Percentiles rank a stretch among this genome's conserved stretches.
These are phyloP conservation scores for Drosophila nr. medialis DNA, from an alignment of 2,888 invertebrate species.

Conservation along the genomic window DNA sequence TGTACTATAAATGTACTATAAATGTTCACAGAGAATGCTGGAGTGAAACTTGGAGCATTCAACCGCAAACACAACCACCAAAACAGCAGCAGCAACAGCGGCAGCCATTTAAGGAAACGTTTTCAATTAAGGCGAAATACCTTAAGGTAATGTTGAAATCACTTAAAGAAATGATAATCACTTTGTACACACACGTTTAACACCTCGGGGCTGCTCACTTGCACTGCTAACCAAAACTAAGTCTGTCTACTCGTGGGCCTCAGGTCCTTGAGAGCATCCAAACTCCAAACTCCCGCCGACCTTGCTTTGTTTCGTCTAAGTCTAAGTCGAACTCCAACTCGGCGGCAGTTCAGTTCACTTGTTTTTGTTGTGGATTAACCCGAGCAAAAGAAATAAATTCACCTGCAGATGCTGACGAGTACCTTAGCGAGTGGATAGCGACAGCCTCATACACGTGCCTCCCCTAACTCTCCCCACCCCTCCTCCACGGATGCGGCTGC, in stretches of 20 bases:
- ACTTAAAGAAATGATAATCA: slow-evolving; percentile 82
- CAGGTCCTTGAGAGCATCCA: slow-evolving; percentile 25
- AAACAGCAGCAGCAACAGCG: slow-evolving; percentile 18
- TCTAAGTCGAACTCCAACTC: slow-evolving; percentile 1
- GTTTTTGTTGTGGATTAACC: slow-evolving; percentile 76
- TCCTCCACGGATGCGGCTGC: neutral
- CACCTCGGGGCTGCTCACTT: slow-evolving; percentile 70
- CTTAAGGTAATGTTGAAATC: slow-evolving; percentile 79
- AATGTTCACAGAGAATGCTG: slow-evolving; percentile 46
- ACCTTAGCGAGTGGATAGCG: slow-evolving; percentile 41
- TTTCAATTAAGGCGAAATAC: slow-evolving; percentile 74
- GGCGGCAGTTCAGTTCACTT: slow-evolving; percentile 51
- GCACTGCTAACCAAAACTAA: slow-evolving; percentile 19
- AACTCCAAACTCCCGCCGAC: neutral
- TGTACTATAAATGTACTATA: slow-evolving; percentile 42
- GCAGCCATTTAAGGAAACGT: slow-evolving; percentile 71
- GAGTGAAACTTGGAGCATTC: slow-evolving; percentile 52
- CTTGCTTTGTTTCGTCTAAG: slow-evolving; percentile 13
- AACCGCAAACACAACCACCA: slow-evolving; percentile 20
- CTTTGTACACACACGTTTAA: slow-evolving; percentile 71
- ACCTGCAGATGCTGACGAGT: slow-evolving; percentile 71
- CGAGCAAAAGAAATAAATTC: slow-evolving; percentile 76
- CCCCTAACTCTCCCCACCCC: neutral
- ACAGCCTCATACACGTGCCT: slow-evolving; percentile 1
- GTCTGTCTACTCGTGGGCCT: slow-evolving; percentile 22